These are phyloP conservation scores for Phengaris alcon DNA, from an alignment of 2,888 invertebrate species.

Conservation along the genomic window DNA sequence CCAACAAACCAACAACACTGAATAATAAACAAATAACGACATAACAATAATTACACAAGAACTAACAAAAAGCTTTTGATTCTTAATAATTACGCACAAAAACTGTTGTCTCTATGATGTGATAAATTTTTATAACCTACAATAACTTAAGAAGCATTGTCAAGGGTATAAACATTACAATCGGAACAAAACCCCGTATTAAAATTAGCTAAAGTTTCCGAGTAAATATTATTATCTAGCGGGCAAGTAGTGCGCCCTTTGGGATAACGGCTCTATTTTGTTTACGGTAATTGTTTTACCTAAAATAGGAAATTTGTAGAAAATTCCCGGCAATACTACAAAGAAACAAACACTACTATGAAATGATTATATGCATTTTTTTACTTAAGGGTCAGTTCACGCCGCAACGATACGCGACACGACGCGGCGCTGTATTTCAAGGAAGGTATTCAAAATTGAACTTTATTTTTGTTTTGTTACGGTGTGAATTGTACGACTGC, in stretches of 20 bases:
- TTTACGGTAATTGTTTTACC: neutral
- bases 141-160: conserved; percentile 7
- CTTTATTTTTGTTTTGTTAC: too few relatives aligned
- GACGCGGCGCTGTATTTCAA: too few relatives aligned
- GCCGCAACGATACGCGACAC: too few relatives aligned
- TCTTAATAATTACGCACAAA: conserved; percentile 3
- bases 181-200: neutral
- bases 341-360: too few relatives aligned
- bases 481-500: too few relatives aligned
- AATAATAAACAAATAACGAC: neutral
- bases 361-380: too few relatives aligned
- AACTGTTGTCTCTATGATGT: neutral
- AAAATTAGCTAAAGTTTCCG: conserved; percentile 8
- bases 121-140: conserved; percentile 15
- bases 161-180: conserved; percentile 12
- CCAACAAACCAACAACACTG: neutral
- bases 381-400: too few relatives aligned
- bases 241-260: neutral
- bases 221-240: conserved; percentile 17
- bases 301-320: neutral
- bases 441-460: too few relatives aligned
- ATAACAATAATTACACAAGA: neutral
- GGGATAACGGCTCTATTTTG: conserved; percentile 23
- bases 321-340: neutral
- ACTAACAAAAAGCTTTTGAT: conserved; percentile 14